Evolutionary conservation across 2,113 vertebrate genomes (phyloP).

Genomic region (Notothenia rossii): DNA sequence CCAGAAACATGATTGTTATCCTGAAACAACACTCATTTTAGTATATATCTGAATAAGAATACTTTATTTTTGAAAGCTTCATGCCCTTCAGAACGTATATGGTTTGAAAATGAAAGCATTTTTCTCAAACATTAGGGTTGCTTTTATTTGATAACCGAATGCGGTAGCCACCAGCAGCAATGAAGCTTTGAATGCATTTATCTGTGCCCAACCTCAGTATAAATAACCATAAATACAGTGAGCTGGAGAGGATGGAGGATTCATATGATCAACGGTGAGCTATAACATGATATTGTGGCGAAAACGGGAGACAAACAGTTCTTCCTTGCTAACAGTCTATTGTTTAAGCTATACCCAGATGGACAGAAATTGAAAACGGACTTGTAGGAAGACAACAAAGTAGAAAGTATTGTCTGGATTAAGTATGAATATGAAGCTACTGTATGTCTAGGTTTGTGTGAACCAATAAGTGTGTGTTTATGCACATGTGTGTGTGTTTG

Average conservation of each 20-base stretch:
- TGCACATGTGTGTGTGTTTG: background rate
- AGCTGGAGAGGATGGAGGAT: background rate
- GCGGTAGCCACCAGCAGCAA: background rate
- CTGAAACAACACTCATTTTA: background rate
- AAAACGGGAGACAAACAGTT: background rate
- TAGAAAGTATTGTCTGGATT: no score
- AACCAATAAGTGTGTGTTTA: background rate
- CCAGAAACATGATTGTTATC: slow-evolving; percentile 11
- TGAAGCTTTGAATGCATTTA: background rate
- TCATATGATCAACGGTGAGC: background rate
- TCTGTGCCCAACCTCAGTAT: background rate
- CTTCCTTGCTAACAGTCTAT: background rate
- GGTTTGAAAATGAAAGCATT: background rate
- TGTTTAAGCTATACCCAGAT: background rate
- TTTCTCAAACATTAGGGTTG: background rate
- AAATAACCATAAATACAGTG: background rate
- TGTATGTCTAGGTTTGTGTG: background rate
- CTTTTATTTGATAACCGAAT: background rate
- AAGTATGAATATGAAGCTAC: no score
- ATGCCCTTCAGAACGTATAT: background rate
- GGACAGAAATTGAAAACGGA: no score
- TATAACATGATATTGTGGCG: background rate
- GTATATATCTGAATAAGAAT: background rate
- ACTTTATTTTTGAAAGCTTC: background rate
- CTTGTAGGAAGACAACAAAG: no score